These are phyloP conservation scores for Euwallacea similis DNA, from an alignment of 1,140 invertebrate species.

Conservation along the genomic window DNA sequence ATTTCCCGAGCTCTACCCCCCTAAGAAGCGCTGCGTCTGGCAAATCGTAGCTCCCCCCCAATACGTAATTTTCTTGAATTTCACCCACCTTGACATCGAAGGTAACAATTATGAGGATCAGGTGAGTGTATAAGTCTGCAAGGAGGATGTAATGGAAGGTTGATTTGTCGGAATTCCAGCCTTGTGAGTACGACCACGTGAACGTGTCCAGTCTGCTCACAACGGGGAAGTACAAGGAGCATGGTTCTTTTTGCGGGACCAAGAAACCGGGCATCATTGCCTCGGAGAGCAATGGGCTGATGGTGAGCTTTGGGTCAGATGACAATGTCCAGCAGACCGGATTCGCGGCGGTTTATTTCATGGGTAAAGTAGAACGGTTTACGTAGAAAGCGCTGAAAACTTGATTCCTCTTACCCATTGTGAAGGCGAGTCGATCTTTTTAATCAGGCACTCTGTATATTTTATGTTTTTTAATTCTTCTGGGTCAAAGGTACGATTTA, in stretches of 20 bases:
- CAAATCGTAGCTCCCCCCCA: constrained; percentile 91
- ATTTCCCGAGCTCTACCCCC: constrained; percentile 92
- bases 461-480: not conserved
- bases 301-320: constrained; percentile 89
- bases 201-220: constrained; percentile 84
- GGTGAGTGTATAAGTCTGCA: not conserved
- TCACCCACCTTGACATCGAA: constrained; percentile 97
- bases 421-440: too few relatives aligned
- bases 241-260: constrained; percentile 86
- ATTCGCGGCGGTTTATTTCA: constrained; percentile 91
- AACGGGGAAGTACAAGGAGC: constrained; percentile 73
- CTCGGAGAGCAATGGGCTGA: constrained; percentile 85
- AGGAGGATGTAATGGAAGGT: too few relatives aligned
- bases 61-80: constrained; percentile 95
- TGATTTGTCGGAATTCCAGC: too few relatives aligned
- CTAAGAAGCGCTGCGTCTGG: constrained; percentile 96
- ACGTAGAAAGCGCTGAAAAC: not conserved
- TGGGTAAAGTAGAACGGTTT: constrained; percentile 67
- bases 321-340: constrained; percentile 92
- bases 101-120: constrained; percentile 89
- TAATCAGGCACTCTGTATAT: not conserved
- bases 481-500: too few relatives aligned
- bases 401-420: too few relatives aligned
- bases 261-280: constrained; percentile 85
- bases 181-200: constrained; percentile 92